Conservation (phyloP, 1,140 invertebrate genomes). For the Parasteatoda tepidariorum region DNA sequence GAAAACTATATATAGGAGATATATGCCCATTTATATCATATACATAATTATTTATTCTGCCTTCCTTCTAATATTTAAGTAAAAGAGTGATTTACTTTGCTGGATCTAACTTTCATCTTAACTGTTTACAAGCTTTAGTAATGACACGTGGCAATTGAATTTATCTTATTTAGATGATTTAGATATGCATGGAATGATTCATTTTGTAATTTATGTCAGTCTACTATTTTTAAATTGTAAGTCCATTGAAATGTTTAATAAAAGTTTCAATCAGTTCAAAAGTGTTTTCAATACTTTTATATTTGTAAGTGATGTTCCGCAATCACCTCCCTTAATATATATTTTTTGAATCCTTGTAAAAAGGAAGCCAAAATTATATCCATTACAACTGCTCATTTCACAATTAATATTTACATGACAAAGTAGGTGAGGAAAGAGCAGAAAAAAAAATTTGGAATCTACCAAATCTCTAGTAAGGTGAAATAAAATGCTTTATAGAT, state of each 20-base stretch:
- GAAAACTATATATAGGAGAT: constrained; percentile 51
- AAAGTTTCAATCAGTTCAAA: not conserved
- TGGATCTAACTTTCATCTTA: not conserved
- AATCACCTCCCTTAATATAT: no score
- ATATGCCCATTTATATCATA: constrained; percentile 45
- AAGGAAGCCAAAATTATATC: no score
- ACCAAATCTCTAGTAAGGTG: no score
- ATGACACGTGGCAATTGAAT: not conserved
- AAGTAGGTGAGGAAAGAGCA: no score
- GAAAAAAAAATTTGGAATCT: no score
- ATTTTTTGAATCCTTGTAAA: no score
- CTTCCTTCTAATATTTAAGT: not conserved
- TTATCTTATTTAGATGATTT: constrained; percentile 20
- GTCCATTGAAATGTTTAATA: not conserved
- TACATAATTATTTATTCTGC: constrained; percentile 19
- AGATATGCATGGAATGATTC: not conserved
- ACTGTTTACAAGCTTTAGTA: constrained; percentile 17
- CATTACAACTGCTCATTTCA: no score
- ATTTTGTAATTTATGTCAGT: constrained; percentile 14
- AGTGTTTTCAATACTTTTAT: not conserved
- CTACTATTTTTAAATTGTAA: not conserved
- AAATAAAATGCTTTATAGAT: no score
- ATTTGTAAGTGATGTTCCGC: not conserved
- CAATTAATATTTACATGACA: no score
- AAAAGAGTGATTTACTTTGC: not conserved